Evolutionary conservation across 2,888 invertebrate genomes (phyloP).

Genomic region (Malthinus flaveolus): DNA sequence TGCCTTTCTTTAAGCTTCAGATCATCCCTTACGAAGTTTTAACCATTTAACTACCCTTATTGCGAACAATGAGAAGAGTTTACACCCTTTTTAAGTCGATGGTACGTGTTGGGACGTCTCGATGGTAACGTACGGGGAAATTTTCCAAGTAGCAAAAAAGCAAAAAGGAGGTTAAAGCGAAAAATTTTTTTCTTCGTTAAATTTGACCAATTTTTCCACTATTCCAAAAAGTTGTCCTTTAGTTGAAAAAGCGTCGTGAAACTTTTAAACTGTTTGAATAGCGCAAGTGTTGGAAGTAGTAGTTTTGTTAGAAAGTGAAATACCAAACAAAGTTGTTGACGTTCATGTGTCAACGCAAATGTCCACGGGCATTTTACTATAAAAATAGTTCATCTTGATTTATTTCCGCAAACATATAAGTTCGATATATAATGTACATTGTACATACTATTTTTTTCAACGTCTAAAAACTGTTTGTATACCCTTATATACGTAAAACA

Average conservation of each 20-base stretch:
- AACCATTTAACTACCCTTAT: slow-evolving; percentile 48
- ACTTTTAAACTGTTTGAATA: slow-evolving; percentile 26
- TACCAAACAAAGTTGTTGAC: slow-evolving; percentile 15
- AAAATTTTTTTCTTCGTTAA: background rate
- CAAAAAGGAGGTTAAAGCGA: background rate
- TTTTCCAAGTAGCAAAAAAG: background rate
- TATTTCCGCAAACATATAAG: background rate
- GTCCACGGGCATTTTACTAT: slow-evolving; percentile 4
- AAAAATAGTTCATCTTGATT: background rate
- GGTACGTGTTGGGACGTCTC: background rate
- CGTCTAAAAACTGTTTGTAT: background rate
- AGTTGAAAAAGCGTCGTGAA: slow-evolving; percentile 11
- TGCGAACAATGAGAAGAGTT: slow-evolving; percentile 38
- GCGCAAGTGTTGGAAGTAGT: slow-evolving; percentile 17
- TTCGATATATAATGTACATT: background rate
- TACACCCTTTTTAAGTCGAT: slow-evolving; percentile 34
- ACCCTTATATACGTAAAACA: slow-evolving; percentile 1
- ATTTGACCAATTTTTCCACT: background rate
- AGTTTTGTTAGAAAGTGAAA: slow-evolving; percentile 21
- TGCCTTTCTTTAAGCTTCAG: slow-evolving; percentile 40
- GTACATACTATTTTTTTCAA: background rate
- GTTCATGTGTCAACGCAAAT: slow-evolving; percentile 12
- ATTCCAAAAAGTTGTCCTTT: background rate
- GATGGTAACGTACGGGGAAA: background rate
- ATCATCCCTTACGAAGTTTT: slow-evolving; percentile 45